phyloP scores from a whole-genome alignment of 2,888 invertebrate genomes.

The Sarcophaga subvicina region DNA sequence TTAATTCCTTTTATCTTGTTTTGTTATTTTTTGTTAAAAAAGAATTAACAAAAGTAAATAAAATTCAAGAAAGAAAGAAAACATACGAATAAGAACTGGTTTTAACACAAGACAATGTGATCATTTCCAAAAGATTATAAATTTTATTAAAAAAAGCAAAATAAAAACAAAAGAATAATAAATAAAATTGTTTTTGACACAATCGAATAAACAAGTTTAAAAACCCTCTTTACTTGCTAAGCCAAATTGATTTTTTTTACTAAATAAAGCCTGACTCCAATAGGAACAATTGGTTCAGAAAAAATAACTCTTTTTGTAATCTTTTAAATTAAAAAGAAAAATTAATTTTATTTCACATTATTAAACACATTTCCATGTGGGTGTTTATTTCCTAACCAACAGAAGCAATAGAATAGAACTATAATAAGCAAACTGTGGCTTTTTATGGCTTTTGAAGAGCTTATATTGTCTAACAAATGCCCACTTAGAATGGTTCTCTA shows the following conservation, averaged over 20 bases:
- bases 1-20: background rate
- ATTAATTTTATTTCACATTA: too few species aligned
- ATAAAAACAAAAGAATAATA: conserved; percentile 1
- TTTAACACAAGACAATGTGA: conserved; percentile 42
- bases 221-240: too few species aligned
- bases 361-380: too few species aligned
- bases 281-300: too few species aligned
- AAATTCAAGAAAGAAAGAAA: background rate
- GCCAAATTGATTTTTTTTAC: too few species aligned
- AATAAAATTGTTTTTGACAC: too few species aligned
- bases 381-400: too few species aligned
- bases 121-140: conserved; percentile 48
- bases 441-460: background rate
- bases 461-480: background rate
- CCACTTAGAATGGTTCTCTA: background rate
- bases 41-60: conserved; percentile 33
- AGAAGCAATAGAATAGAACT: background rate
- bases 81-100: conserved; percentile 31
- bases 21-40: conserved; percentile 24
- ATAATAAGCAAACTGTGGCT: background rate
- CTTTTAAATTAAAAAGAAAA: too few species aligned
- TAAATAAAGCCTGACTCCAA: too few species aligned
- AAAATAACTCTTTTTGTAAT: too few species aligned
- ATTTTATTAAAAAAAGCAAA: conserved; percentile 29
- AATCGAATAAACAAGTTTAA: too few species aligned